These are phyloP conservation scores for Nettapus auritus DNA, from an alignment of 2,113 vertebrate species.

Conservation along the genomic window DNA sequence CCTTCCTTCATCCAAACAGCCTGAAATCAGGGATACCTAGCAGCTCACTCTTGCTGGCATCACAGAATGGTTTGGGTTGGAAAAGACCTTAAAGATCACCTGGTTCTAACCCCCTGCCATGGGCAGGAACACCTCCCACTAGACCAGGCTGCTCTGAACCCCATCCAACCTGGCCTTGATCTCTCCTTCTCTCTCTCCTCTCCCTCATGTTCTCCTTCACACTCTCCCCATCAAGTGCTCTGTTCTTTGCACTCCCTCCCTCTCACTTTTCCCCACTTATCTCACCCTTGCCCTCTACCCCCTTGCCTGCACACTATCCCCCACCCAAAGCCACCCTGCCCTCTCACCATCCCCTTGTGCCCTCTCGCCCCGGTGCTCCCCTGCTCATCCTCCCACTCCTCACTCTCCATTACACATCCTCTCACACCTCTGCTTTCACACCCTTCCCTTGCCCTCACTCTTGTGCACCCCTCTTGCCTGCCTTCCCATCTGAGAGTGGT, in stretches of 20 bases:
- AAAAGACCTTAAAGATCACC: too few species aligned
- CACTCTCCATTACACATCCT: neutral
- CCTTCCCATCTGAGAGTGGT: neutral
- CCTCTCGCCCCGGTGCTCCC: neutral
- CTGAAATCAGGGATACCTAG: neutral
- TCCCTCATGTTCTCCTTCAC: neutral
- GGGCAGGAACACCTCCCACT: too few species aligned
- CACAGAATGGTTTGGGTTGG: too few species aligned
- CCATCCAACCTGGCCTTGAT: neutral
- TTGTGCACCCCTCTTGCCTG: neutral
- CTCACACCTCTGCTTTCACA: neutral
- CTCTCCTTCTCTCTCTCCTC: neutral
- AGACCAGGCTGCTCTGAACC: too few species aligned
- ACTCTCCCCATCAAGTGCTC: neutral
- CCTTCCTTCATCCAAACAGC: neutral
- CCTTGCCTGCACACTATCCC: too few species aligned
- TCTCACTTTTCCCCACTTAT: too few species aligned
- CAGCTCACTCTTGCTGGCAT: neutral
- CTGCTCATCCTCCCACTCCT: neutral
- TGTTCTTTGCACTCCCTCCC: neutral
- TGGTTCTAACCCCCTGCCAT: too few species aligned
- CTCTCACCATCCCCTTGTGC: accelerated
- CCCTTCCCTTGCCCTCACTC: accelerated
- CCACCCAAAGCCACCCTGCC: neutral
- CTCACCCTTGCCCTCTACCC: neutral